Conservation (phyloP, 2,888 invertebrate species). For the Leuctra nigra region DNA sequence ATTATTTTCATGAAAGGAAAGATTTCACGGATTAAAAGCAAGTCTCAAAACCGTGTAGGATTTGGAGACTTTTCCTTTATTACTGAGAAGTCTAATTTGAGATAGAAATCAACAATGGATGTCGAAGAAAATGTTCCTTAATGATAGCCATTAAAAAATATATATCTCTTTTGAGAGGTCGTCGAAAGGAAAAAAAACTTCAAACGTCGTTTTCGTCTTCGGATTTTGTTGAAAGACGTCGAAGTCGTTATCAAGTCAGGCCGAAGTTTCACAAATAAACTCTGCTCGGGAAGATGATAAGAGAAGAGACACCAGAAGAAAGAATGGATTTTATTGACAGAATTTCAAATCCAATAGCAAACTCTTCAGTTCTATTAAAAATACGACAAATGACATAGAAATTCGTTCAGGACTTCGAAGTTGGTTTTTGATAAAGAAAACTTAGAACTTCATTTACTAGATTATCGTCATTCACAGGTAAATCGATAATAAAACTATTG, state of each 20-base stretch:
- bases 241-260: constrained; percentile 8
- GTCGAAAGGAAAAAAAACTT: background rate
- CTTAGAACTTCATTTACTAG: too few species aligned
- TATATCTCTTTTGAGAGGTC: background rate
- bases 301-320: background rate
- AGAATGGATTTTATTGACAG: constrained; percentile 6
- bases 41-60: background rate
- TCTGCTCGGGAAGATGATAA: background rate
- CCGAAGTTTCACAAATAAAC: constrained; percentile 7
- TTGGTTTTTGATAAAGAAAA: too few species aligned
- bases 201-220: background rate
- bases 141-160: constrained; percentile 16
- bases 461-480: too few species aligned
- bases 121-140: constrained; percentile 15
- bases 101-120: constrained; percentile 17
- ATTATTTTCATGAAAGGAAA: too few species aligned
- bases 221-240: background rate
- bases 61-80: constrained; percentile 8
- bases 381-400: too few species aligned
- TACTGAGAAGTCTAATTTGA: constrained; percentile 9
- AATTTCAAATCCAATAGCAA: background rate
- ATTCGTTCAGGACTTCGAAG: too few species aligned
- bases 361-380: too few species aligned
- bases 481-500: too few species aligned
- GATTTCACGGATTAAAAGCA: background rate